Conservation (phyloP, 2,113 vertebrate species). For the Eleginops maclovinus region DNA sequence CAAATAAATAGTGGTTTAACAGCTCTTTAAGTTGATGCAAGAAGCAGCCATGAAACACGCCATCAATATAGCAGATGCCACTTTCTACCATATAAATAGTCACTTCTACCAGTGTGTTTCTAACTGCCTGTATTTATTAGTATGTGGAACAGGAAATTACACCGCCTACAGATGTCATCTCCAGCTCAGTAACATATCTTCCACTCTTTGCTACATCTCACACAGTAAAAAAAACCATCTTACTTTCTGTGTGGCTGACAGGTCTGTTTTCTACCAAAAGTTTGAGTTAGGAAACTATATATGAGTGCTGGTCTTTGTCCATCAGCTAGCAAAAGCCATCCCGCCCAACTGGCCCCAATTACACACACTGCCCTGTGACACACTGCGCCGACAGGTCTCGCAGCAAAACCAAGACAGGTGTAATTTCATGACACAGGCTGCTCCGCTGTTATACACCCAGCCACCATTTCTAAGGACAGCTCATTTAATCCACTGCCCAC, state of each 20-base stretch:
- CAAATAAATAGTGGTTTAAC: too few species aligned
- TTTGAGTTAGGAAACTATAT: neutral
- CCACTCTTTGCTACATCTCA: conserved; percentile 27
- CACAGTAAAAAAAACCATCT: conserved; percentile 26
- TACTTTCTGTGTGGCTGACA: conserved; percentile 27
- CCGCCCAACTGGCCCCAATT: conserved; percentile 56
- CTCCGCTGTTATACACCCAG: conserved; percentile 16
- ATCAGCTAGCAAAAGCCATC: conserved; percentile 34
- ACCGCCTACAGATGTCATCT: neutral
- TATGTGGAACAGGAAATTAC: neutral
- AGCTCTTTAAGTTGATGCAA: too few species aligned
- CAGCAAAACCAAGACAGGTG: conserved; percentile 30
- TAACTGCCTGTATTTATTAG: conserved; percentile 1
- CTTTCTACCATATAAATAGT: neutral
- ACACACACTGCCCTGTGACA: conserved; percentile 49
- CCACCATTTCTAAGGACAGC: conserved; percentile 18
- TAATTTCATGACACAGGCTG: conserved; percentile 38
- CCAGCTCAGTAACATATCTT: conserved; percentile 33
- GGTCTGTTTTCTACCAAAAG: conserved; percentile 2
- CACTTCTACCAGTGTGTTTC: neutral
- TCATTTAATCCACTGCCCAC: conserved; percentile 43
- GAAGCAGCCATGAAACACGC: too few species aligned
- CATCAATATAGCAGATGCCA: neutral
- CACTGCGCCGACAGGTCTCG: conserved; percentile 13
- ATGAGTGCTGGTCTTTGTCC: conserved; percentile 27